phyloP scores from a whole-genome alignment of 2,113 vertebrate species.

The Hoplias malabaricus region DNA sequence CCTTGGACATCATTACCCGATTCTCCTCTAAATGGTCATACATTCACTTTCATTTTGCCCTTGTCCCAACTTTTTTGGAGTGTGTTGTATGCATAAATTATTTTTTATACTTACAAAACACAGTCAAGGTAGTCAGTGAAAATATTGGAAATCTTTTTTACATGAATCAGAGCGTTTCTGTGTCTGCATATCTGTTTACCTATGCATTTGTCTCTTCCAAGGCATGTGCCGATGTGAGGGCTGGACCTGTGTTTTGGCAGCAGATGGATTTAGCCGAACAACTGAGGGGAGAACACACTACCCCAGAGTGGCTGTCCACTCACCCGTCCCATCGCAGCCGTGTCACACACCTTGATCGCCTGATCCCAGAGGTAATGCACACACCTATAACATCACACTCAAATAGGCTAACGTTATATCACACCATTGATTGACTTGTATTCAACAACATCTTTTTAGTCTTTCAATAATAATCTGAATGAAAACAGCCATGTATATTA shows the following conservation, averaged over 20 bases:
- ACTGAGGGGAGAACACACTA: slow-evolving; percentile 67
- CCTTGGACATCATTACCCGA: too few relatives aligned
- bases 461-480: not conserved
- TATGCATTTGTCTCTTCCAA: too few relatives aligned
- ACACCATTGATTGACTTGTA: not conserved
- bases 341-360: slow-evolving; percentile 79
- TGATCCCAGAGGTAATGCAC: slow-evolving; percentile 86
- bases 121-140: too few relatives aligned
- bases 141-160: too few relatives aligned
- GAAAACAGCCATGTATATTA: not conserved
- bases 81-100: too few relatives aligned
- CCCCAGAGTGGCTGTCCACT: slow-evolving; percentile 93
- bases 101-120: too few relatives aligned
- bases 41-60: not conserved
- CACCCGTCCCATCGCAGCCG: slow-evolving; percentile 91
- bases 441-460: not conserved
- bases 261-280: slow-evolving; percentile 83
- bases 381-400: not conserved
- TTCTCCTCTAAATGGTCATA: too few relatives aligned
- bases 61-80: too few relatives aligned
- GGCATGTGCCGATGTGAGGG: slow-evolving; percentile 92
- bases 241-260: slow-evolving; percentile 91
- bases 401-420: not conserved
- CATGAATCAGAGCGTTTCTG: too few relatives aligned
- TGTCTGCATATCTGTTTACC: not conserved